Evolutionary conservation across 1,140 invertebrate genomes (phyloP).

Genomic region (Coboldia fuscipes): DNA sequence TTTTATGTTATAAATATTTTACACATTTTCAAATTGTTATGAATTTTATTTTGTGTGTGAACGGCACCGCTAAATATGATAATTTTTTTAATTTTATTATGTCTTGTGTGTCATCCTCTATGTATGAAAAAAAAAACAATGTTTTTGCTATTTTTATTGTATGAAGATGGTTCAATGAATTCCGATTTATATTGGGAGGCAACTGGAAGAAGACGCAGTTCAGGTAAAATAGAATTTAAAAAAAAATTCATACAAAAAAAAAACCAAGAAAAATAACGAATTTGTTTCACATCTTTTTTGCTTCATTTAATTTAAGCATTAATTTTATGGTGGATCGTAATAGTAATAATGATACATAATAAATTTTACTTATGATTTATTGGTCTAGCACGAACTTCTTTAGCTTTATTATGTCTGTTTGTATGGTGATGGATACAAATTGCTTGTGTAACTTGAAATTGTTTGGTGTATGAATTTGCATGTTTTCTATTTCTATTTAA

Average conservation of each 20-base stretch:
- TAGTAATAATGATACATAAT: constrained; percentile 7
- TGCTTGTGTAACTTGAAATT: no score
- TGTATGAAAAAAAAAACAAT: background rate
- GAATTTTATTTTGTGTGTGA: background rate
- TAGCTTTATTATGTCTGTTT: background rate
- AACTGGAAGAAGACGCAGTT: constrained; percentile 20
- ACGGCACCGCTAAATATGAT: no score
- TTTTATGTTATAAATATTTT: background rate
- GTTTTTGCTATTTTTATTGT: background rate
- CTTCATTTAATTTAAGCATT: background rate
- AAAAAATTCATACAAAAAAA: background rate
- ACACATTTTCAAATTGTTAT: background rate
- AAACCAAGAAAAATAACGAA: background rate
- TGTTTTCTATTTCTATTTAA: no score
- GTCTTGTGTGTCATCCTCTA: background rate
- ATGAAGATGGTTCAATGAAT: constrained; percentile 5
- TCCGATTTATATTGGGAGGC: constrained; percentile 21
- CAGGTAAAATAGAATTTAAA: constrained; percentile 11
- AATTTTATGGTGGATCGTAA: constrained; percentile 3
- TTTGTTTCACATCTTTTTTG: background rate
- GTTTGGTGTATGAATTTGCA: no score
- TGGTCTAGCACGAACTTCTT: background rate
- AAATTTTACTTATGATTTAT: background rate
- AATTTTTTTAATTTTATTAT: background rate
- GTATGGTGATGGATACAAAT: no score